Percentiles rank a stretch among this genome's conserved stretches.
Conservation (phyloP, 2,888 invertebrate species). For the Monochamus alternatus region DNA sequence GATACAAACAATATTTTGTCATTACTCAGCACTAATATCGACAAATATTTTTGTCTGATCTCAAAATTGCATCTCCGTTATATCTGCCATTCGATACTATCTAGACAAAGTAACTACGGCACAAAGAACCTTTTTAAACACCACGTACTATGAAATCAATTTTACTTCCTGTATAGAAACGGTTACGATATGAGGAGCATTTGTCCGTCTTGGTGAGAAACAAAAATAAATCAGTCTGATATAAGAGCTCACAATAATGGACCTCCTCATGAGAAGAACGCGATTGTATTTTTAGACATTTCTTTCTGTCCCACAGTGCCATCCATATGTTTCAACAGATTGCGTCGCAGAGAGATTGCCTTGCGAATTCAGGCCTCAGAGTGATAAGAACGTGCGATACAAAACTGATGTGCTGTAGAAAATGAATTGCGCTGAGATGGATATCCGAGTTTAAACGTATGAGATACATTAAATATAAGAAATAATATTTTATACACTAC, state of each 20-base stretch:
- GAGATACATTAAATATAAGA: too few species aligned
- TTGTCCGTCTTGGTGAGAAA: background rate
- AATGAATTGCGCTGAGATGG: background rate
- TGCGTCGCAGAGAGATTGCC: background rate
- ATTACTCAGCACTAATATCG: too few species aligned
- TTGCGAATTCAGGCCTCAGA: background rate
- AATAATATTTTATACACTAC: too few species aligned
- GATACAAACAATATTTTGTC: too few species aligned
- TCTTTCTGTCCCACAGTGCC: background rate
- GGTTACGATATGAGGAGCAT: background rate
- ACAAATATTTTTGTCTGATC: too few species aligned
- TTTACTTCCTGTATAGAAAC: too few species aligned
- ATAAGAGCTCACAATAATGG: conserved; percentile 3
- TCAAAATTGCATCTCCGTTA: too few species aligned
- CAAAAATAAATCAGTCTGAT: conserved; percentile 10
- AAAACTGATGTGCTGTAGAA: background rate
- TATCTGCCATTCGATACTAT: too few species aligned
- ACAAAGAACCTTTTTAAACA: too few species aligned
- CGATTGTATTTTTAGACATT: conserved; percentile 2
- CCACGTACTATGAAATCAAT: too few species aligned
- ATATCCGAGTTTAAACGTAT: too few species aligned
- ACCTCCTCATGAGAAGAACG: conserved; percentile 22
- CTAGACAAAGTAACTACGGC: too few species aligned
- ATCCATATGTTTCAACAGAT: conserved; percentile 10
- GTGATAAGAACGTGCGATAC: background rate